Percentiles rank a stretch among this genome's conserved stretches.
These are phyloP conservation scores for Sparidentex hasta DNA, from an alignment of 2,797 vertebrate species.

Conservation along the genomic window DNA sequence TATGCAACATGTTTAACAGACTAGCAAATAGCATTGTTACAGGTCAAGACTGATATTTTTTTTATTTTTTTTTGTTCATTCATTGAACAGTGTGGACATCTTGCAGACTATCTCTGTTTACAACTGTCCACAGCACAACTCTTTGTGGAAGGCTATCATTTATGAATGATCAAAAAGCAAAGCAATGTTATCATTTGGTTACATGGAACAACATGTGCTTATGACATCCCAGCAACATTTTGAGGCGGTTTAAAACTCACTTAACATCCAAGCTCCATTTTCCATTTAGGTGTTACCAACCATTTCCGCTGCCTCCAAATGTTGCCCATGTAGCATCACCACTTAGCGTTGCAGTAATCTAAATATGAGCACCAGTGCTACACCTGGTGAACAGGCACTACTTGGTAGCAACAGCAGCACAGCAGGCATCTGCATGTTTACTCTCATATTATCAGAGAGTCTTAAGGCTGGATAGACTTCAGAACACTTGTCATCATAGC, in stretches of 20 bases:
- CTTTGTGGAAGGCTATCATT: constrained; percentile 17
- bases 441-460: neutral
- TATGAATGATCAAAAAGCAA: constrained; percentile 51
- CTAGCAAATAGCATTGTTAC: too few species aligned
- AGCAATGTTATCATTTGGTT: constrained; percentile 37
- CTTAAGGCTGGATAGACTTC: constrained; percentile 2
- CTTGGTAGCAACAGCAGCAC: constrained; percentile 39
- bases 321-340: constrained; percentile 37
- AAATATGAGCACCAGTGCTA: constrained; percentile 14
- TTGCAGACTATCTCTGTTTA: neutral
- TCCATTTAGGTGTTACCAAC: neutral
- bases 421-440: constrained; percentile 19
- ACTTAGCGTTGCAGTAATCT: constrained; percentile 16
- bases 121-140: neutral
- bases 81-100: neutral
- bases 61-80: neutral
- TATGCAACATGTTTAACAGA: too few species aligned
- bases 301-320: constrained; percentile 45
- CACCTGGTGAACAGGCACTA: constrained; percentile 20
- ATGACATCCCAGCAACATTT: constrained; percentile 48
- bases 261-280: neutral
- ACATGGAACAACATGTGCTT: constrained; percentile 34
- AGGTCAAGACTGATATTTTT: too few species aligned
- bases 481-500: neutral
- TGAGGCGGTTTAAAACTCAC: constrained; percentile 32